phyloP scores from a whole-genome alignment of 1,140 invertebrate genomes.

The Potamilus streckersoni region DNA sequence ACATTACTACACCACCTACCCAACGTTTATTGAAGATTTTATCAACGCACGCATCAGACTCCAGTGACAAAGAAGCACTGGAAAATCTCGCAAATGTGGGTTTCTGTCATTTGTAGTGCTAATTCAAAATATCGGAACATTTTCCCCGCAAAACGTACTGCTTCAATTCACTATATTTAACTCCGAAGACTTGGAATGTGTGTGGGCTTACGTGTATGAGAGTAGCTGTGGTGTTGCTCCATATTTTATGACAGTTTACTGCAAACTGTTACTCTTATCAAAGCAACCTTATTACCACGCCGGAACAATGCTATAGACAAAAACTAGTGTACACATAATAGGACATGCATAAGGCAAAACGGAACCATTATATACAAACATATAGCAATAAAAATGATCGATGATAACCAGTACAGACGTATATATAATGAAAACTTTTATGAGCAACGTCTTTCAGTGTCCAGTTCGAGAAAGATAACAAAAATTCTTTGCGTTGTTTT shows the following conservation, averaged over 20 bases:
- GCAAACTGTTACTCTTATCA: not conserved
- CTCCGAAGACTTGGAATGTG: too few species aligned
- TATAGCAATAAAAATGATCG: too few species aligned
- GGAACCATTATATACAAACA: too few species aligned
- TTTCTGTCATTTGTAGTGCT: slow-evolving; percentile 19
- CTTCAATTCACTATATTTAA: not conserved
- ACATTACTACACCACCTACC: slow-evolving; percentile 92
- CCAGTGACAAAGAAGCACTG: slow-evolving; percentile 81
- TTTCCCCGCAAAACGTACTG: not conserved
- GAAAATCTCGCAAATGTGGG: slow-evolving; percentile 82
- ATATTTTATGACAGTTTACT: not conserved
- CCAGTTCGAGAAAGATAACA: too few species aligned
- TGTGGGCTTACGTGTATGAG: not conserved
- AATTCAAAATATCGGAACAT: not conserved
- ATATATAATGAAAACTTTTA: too few species aligned
- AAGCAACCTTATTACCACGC: not conserved
- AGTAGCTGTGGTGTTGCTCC: not conserved
- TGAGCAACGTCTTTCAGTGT: too few species aligned
- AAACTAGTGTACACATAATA: too few species aligned
- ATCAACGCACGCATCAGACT: slow-evolving; percentile 79
- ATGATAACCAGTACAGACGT: too few species aligned
- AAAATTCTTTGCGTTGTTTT: too few species aligned
- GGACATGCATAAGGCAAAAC: too few species aligned
- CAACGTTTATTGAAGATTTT: slow-evolving; percentile 87
- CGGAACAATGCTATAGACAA: too few species aligned